Conservation (phyloP, 2,888 invertebrate species). For the Epiperipatus broadwayi region DNA sequence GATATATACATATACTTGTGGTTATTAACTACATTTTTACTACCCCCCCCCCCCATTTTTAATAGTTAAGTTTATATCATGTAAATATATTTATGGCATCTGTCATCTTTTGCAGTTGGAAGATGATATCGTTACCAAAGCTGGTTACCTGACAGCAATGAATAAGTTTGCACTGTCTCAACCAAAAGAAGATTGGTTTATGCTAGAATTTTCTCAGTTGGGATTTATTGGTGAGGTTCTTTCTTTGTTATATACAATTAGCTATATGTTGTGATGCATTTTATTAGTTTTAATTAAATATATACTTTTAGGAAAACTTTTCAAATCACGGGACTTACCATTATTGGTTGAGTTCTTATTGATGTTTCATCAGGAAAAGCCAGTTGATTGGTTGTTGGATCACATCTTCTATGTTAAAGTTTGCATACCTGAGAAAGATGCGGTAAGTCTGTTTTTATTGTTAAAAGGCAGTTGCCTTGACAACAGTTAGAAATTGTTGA, state of each 20-base stretch:
- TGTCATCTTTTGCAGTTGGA: conserved; percentile 45
- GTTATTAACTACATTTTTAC: no score
- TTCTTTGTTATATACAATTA: conserved; percentile 16
- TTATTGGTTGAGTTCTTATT: conserved; percentile 76
- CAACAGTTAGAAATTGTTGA: no score
- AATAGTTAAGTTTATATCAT: no score
- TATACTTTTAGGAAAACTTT: conserved; percentile 45
- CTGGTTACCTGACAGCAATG: conserved; percentile 55
- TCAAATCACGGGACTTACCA: conserved; percentile 65
- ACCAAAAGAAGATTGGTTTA: conserved; percentile 61
- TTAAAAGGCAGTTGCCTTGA: no score
- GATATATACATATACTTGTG: no score
- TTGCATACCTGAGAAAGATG: conserved; percentile 40
- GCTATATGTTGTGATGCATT: background rate
- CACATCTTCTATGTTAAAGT: conserved; percentile 68
- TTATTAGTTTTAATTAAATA: no score
- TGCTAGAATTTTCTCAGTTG: conserved; percentile 74
- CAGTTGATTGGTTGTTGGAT: conserved; percentile 88
- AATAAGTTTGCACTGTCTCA: conserved; percentile 56
- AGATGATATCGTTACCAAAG: conserved; percentile 74
- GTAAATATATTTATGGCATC: no score
- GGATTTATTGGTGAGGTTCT: conserved; percentile 76
- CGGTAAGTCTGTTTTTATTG: conserved; percentile 19
- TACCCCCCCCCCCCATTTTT: no score
- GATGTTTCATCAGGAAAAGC: conserved; percentile 86